Evolutionary conservation across 2,888 invertebrate genomes (phyloP), one percentile per base, ranked within the genome.

Genomic region (Meganola albula): DNA sequence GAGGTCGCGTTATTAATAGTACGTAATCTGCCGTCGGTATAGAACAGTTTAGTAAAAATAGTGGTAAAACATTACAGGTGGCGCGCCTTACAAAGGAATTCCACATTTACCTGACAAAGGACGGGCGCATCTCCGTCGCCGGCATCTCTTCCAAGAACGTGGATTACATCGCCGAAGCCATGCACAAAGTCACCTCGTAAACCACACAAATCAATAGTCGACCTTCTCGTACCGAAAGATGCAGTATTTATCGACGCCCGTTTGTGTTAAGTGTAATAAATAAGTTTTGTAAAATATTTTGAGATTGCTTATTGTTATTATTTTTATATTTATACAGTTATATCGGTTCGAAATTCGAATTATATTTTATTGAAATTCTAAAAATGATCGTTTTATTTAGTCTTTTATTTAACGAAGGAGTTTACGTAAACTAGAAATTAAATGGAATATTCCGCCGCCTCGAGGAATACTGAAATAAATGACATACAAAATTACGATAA

Each of bases 71-170:
- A 2, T 78, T 88, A 22, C 75, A 96, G 95, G 95, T 96, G 31
- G 95, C 92, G 53, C 90, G 90, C 44, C 74, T 99, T 27, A 95
- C 91, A 0, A 96, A 97, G 63, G 94, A 99, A 13, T 95, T 92
- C 86, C 95, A 95, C 71, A 89, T 99, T 50, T 99, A 97, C 75
- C 84, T 99, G 49, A 98, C 99, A 0, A 97, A 96, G 76, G 99
- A 99, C 77, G 99, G 99, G 0, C 92, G 99, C 56, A 98, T 99
- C 74, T 99, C 98, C 2, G 95, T 99, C 86, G 98, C 99, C 34
- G 99, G 99, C 31, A 92, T 99, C 4, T 93, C 96, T 1, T 94
- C 97, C 2, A 93, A 94, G 70, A 99, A 99, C 83, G 98, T 99
- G 1, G 92, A 92, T 45, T 98, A 99, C 73, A 85, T 99, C 41